Base-by-base conservation (phyloP, 2,888 invertebrate species). In the Limnephilus rhombicus region DNA sequence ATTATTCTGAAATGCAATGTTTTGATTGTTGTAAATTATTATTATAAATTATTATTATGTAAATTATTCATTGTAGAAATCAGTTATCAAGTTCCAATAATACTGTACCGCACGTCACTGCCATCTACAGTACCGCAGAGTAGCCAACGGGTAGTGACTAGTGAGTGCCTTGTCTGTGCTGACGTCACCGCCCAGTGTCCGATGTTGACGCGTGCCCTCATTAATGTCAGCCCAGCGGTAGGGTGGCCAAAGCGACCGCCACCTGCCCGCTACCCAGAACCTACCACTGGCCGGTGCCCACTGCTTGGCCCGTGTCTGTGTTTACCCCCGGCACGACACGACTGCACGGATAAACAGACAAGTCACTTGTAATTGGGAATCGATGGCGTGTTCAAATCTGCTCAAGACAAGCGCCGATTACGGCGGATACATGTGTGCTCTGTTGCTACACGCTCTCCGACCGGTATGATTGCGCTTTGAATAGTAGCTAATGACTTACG, bases 301-400 rank as follows among this genome's bases (percentile, higher is more conserved):
- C 31, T 37, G 34, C 34, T 29, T 37, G 83, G 24, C 83, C 31
- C 34, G 83, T 83, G 83, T 34, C 83, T 37, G 24, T 83, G 83
- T 83, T 83, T 83, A 83, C 83, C 37, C 82, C 83, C 83, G 37
- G 83, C 24, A 37, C 37, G 37, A 41, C 34, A 34, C 34, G 37
- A 34, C 34, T 37, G 87, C n/a, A 82, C 37, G 85, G 37, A 53
- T 80, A 91, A 91, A 91, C 89, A 91, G 45, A 88, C 91, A 91
- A 91, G 91, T 91, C 91, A 91, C 53, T 49, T 91, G 91, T 91
- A 91, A 91, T 91, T 91, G 89, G 81, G 91, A 53, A 82, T 68
- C 86, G 86, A 68, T 85, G 24, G 91, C 41, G 90, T 53, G 85
- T 83, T 37, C 53, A 90, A 53, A 91, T 91, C 91, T 91, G 87